These are phyloP conservation scores for Candoia aspera DNA, from an alignment of 2,113 vertebrate species.

Conservation along the genomic window DNA sequence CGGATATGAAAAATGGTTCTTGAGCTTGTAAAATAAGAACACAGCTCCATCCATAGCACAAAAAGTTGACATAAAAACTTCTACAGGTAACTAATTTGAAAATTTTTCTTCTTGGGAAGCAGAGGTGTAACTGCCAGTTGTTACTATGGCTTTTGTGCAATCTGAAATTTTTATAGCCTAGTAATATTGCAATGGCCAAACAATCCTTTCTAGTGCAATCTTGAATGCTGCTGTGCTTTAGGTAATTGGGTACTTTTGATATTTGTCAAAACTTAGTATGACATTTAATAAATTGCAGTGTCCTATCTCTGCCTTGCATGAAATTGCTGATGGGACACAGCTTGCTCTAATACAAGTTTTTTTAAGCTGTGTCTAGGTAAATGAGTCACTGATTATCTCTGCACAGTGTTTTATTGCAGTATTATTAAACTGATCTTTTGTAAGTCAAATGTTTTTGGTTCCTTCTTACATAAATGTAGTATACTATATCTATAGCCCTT, in stretches of 20 bases:
- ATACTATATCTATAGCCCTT: background rate
- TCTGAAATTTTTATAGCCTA: conserved; percentile 59
- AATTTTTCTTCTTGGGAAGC: conserved; percentile 69
- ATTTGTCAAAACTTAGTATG: conserved; percentile 65
- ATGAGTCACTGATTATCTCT: conserved; percentile 12
- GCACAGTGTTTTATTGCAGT: background rate
- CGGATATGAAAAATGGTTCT: conserved; percentile 39
- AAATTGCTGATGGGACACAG: conserved; percentile 40
- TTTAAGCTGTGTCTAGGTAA: conserved; percentile 33
- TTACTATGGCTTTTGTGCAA: conserved; percentile 52
- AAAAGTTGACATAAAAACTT: conserved; percentile 27
- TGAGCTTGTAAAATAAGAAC: conserved; percentile 45
- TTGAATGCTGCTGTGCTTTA: conserved; percentile 52
- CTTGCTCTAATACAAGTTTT: conserved; percentile 51
- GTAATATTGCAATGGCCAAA: conserved; percentile 51
- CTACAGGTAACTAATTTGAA: conserved; percentile 65
- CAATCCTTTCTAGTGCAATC: conserved; percentile 44
- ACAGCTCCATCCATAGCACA: conserved; percentile 28
- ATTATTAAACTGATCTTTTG: background rate
- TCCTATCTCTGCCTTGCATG: conserved; percentile 56
- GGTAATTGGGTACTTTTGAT: conserved; percentile 60
- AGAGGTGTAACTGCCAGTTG: conserved; percentile 36
- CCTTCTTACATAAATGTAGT: background rate
- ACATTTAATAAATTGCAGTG: conserved; percentile 70
- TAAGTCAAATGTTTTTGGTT: conserved; percentile 14